phyloP scores from a whole-genome alignment of 1,140 invertebrate species.

The Oryzaephilus surinamensis region DNA sequence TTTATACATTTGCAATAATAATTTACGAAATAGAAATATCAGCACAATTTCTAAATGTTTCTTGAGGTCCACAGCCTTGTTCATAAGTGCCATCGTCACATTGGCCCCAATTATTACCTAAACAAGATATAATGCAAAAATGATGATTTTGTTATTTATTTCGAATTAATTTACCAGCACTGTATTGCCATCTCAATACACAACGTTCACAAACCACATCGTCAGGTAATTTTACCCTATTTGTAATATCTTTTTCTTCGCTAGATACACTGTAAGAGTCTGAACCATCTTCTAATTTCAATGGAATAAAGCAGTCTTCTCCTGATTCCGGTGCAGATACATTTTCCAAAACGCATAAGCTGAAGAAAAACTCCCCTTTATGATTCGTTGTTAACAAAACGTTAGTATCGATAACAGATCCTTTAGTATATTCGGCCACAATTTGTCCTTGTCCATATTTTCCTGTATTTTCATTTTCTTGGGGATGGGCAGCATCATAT shows the following conservation, averaged over 20 bases:
- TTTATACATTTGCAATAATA: background rate
- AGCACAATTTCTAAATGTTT: slow-evolving; percentile 73
- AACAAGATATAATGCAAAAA: slow-evolving; percentile 3
- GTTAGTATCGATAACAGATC: slow-evolving; percentile 32
- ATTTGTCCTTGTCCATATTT: slow-evolving; percentile 46
- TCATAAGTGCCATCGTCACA: slow-evolving; percentile 55
- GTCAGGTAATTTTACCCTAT: slow-evolving; percentile 33
- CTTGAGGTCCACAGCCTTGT: slow-evolving; percentile 70
- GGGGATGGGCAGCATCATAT: slow-evolving; percentile 39
- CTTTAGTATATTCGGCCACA: slow-evolving; percentile 34
- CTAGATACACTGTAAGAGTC: slow-evolving; percentile 14
- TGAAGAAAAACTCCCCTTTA: slow-evolving; percentile 44
- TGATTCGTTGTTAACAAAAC: slow-evolving; percentile 45
- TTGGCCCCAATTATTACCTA: slow-evolving; percentile 62
- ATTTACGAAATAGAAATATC: slow-evolving; percentile 51
- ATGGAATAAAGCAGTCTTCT: slow-evolving; percentile 16
- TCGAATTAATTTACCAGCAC: slow-evolving; percentile 35
- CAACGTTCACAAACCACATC: slow-evolving; percentile 45
- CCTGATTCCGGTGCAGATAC: slow-evolving; percentile 18
- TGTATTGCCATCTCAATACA: slow-evolving; percentile 52
- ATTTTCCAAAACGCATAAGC: slow-evolving; percentile 19
- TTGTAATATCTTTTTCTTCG: slow-evolving; percentile 24
- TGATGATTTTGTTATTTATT: background rate
- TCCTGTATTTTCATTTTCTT: slow-evolving; percentile 53
- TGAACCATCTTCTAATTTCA: slow-evolving; percentile 10